phyloP scores from a whole-genome alignment of 2,113 vertebrate species.

The Gnathonemus longibarbis region DNA sequence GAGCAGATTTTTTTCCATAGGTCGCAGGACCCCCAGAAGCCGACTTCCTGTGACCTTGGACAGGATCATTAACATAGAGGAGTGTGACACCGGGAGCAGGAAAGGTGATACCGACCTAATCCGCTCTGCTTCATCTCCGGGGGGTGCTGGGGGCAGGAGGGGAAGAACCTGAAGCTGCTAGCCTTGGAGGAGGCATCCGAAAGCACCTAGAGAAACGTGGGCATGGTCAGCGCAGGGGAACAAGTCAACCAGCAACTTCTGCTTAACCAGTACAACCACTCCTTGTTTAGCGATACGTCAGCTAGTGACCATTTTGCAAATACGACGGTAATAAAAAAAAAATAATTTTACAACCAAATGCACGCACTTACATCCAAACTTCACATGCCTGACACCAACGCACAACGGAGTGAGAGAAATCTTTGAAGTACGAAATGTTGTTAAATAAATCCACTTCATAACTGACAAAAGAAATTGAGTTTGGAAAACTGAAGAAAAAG shows the following conservation, averaged over 20 bases:
- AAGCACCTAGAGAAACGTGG: constrained; percentile 68
- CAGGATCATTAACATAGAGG: not conserved
- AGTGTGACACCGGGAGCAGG: not conserved
- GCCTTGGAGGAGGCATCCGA: constrained; percentile 77
- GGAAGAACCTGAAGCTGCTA: constrained; percentile 80
- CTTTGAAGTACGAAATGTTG: not conserved
- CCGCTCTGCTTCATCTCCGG: constrained; percentile 81
- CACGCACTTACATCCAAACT: not conserved
- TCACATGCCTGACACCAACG: not conserved
- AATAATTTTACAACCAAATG: not conserved
- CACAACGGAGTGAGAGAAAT: not conserved
- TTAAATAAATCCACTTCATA: not conserved
- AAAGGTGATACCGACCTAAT: constrained; percentile 66
- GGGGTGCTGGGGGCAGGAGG: constrained; percentile 77
- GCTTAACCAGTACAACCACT: not conserved
- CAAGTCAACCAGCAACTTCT: not conserved
- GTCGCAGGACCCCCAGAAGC: not conserved
- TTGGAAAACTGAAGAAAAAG: not conserved
- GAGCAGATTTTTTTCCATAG: not conserved
- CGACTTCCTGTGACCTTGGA: not conserved
- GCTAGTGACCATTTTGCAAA: not conserved
- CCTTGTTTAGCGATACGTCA: not conserved
- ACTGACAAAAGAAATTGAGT: not conserved
- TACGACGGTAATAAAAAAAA: not conserved
- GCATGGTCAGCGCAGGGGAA: not conserved